These are phyloP conservation scores for Emmelina monodactyla DNA, from an alignment of 2,888 invertebrate species.

Conservation along the genomic window DNA sequence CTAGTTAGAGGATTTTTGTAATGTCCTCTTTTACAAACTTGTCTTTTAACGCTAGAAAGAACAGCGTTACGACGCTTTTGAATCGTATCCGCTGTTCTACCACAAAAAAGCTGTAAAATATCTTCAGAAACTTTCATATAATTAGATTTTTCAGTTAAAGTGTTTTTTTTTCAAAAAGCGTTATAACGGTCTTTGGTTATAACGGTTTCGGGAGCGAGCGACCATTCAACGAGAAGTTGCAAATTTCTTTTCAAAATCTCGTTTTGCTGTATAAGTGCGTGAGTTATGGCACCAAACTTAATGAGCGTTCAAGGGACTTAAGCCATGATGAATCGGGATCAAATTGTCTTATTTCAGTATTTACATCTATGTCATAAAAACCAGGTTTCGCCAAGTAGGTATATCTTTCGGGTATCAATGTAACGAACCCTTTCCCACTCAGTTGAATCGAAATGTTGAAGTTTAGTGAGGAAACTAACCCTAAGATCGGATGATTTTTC, in stretches of 20 bases:
- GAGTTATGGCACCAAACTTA: neutral
- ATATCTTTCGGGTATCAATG: conserved; percentile 3
- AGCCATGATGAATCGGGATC: conserved; percentile 6
- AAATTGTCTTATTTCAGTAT: conserved; percentile 4
- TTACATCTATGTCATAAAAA: conserved; percentile 5
- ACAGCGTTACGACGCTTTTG: conserved; percentile 1
- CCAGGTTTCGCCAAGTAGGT: conserved; percentile 5
- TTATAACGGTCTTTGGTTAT: neutral
- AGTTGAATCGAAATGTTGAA: conserved; percentile 3
- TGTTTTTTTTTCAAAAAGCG: no score
- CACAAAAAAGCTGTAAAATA: conserved; percentile 2
- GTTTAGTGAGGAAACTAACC: neutral
- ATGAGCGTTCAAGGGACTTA: no score
- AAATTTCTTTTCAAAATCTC: neutral
- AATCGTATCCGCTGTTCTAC: conserved; percentile 2
- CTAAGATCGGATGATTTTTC: neutral
- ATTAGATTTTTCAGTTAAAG: neutral
- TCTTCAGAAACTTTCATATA: conserved; percentile 5
- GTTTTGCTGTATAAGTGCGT: neutral
- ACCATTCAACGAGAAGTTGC: neutral
- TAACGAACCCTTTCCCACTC: conserved; percentile 6
- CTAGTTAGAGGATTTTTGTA: conserved; percentile 3
- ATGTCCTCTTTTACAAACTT: conserved; percentile 3
- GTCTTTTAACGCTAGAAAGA: conserved; percentile 2
- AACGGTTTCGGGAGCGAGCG: neutral